Percentiles rank a stretch among this genome's conserved stretches.
Evolutionary conservation across 2,888 invertebrate genomes (phyloP).

Genomic region (Ptilodon capucinus): DNA sequence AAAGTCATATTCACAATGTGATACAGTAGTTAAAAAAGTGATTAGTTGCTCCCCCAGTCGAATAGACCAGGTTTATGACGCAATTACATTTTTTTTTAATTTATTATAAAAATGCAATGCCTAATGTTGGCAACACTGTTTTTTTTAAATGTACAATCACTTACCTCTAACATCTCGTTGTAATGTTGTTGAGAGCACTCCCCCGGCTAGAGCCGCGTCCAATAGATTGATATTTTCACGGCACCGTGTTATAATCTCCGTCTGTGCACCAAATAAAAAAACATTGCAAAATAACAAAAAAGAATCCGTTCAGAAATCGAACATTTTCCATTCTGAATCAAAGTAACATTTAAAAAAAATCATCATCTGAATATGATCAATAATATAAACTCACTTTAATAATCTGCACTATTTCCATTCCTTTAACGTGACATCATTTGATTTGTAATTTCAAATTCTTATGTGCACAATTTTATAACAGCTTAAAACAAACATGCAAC

Average conservation of each 20-base stretch:
- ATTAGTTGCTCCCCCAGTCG: no score
- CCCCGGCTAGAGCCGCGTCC: conserved; percentile 85
- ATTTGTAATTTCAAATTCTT: conserved; percentile 11
- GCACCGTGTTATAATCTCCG: conserved; percentile 92
- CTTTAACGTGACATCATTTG: conserved; percentile 27
- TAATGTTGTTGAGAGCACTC: conserved; percentile 78
- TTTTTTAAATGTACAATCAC: no score
- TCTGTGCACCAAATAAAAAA: conserved; percentile 83
- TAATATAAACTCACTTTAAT: conserved; percentile 44
- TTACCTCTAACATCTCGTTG: conserved; percentile 84
- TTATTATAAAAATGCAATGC: no score
- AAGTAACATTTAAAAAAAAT: conserved; percentile 15
- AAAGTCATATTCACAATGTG: no score
- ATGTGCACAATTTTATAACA: conserved; percentile 6
- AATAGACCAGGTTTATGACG: no score
- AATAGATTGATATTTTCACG: conserved; percentile 93
- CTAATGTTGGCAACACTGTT: no score
- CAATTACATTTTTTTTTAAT: no score
- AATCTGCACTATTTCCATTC: conserved; percentile 30
- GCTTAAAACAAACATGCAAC: conserved; percentile 19
- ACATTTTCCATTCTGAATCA: conserved; percentile 3
- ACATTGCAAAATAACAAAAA: conserved; percentile 25
- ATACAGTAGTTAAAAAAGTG: no score
- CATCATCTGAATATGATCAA: conserved; percentile 16
- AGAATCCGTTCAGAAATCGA: conserved; percentile 25